Evolutionary conservation across 2,113 vertebrate genomes (phyloP).

Genomic region (Misgurnus anguillicaudatus): DNA sequence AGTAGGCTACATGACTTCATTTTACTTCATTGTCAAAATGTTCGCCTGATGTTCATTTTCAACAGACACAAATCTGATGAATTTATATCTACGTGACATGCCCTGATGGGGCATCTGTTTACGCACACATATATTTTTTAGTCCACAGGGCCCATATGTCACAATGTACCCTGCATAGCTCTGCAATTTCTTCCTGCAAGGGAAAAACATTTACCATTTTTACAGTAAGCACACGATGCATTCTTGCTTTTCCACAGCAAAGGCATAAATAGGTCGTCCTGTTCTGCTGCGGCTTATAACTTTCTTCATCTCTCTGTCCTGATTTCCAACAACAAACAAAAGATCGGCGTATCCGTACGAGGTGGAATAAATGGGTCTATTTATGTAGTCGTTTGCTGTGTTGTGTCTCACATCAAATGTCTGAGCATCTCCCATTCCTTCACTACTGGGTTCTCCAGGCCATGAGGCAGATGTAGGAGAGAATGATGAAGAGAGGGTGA

Average conservation of each 20-base stretch:
- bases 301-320: slow-evolving; percentile 62
- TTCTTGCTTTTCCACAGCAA: slow-evolving; percentile 27
- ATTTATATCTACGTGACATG: neutral
- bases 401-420: slow-evolving; percentile 53
- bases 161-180: neutral
- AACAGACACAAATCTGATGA: neutral
- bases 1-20: neutral
- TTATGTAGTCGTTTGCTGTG: slow-evolving; percentile 55
- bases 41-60: slow-evolving; percentile 4
- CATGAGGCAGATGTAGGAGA: neutral
- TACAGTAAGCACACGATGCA: slow-evolving; percentile 40
- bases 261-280: slow-evolving; percentile 70
- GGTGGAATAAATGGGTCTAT: slow-evolving; percentile 65
- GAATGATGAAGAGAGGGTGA: neutral
- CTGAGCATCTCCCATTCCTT: slow-evolving; percentile 48
- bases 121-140: neutral
- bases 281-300: slow-evolving; percentile 52
- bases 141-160: slow-evolving; percentile 23
- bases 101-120: slow-evolving; percentile 20
- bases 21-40: neutral
- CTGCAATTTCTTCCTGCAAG: slow-evolving; percentile 11
- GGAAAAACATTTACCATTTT: slow-evolving; percentile 19
- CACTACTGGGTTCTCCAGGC: slow-evolving; percentile 1
- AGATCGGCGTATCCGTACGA: slow-evolving; percentile 59
- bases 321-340: slow-evolving; percentile 71